Evolutionary conservation across 2,113 vertebrate species (phyloP).

Genomic region (Hypomesus transpacificus): DNA sequence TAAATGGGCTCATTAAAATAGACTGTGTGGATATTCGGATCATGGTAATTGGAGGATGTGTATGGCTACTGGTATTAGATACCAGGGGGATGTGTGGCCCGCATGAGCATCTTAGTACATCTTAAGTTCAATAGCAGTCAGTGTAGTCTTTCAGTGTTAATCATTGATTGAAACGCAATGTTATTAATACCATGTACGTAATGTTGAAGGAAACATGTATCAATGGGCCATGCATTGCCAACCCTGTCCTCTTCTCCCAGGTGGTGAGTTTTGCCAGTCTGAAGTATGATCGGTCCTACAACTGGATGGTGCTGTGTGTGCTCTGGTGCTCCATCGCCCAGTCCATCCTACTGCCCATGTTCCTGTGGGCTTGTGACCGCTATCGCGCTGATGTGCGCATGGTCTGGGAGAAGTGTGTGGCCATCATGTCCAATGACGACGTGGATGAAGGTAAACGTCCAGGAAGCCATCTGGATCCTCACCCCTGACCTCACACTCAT

Average conservation of each 20-base stretch:
- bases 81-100: too few species aligned
- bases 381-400: slow-evolving; percentile 84
- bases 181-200: too few species aligned
- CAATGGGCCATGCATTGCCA: not conserved
- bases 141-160: too few species aligned
- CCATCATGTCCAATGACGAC: slow-evolving; percentile 87
- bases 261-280: slow-evolving; percentile 91
- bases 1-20: too few species aligned
- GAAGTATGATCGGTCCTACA: slow-evolving; percentile 78
- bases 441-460: slow-evolving; percentile 77
- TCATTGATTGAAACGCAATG: too few species aligned
- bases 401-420: slow-evolving; percentile 87
- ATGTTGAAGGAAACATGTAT: too few species aligned
- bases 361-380: slow-evolving; percentile 90
- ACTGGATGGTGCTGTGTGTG: slow-evolving; percentile 89
- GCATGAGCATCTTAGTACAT: too few species aligned
- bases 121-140: too few species aligned
- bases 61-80: too few species aligned
- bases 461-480: slow-evolving; percentile 2
- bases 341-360: slow-evolving; percentile 84
- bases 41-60: too few species aligned
- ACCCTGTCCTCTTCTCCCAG: slow-evolving; percentile 53
- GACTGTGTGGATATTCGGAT: too few species aligned
- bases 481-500: slow-evolving; percentile 12
- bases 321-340: slow-evolving; percentile 91